phyloP scores from a whole-genome alignment of 2,797 vertebrate species.

The Platalea minor region DNA sequence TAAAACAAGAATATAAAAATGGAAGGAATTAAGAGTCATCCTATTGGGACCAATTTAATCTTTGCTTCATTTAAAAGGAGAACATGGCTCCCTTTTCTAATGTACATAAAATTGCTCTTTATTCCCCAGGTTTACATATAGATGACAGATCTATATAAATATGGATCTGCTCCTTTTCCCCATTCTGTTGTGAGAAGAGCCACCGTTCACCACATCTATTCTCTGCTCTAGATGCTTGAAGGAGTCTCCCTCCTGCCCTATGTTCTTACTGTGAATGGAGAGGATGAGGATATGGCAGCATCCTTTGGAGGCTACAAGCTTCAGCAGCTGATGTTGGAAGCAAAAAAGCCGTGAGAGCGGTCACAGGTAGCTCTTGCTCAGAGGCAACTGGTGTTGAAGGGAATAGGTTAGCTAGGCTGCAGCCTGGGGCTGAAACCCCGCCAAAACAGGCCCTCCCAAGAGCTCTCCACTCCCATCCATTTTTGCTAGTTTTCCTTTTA shows the following conservation, averaged over 20 bases:
- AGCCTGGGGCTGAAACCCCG: background rate
- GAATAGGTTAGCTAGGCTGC: background rate
- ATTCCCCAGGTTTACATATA: slow-evolving; percentile 60
- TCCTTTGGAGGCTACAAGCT: background rate
- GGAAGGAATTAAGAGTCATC: slow-evolving; percentile 59
- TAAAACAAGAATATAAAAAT: slow-evolving; percentile 61
- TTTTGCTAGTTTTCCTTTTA: background rate
- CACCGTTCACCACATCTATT: background rate
- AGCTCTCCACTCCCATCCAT: background rate
- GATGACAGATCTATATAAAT: slow-evolving; percentile 53
- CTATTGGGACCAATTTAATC: slow-evolving; percentile 67
- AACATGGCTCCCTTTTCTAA: slow-evolving; percentile 65
- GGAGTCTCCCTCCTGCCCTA: background rate
- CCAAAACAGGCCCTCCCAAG: background rate
- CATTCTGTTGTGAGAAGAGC: background rate
- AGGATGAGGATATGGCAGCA: background rate
- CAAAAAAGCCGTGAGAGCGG: rapidly evolving
- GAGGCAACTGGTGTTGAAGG: background rate
- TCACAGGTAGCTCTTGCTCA: background rate
- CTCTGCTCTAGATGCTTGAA: background rate
- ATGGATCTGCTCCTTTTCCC: background rate
- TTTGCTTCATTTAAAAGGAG: slow-evolving; percentile 64
- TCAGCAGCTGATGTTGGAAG: background rate
- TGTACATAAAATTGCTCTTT: slow-evolving; percentile 59
- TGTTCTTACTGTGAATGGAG: background rate